These are phyloP conservation scores for Entelurus aequoreus DNA, from an alignment of 2,113 vertebrate species.

Conservation along the genomic window DNA sequence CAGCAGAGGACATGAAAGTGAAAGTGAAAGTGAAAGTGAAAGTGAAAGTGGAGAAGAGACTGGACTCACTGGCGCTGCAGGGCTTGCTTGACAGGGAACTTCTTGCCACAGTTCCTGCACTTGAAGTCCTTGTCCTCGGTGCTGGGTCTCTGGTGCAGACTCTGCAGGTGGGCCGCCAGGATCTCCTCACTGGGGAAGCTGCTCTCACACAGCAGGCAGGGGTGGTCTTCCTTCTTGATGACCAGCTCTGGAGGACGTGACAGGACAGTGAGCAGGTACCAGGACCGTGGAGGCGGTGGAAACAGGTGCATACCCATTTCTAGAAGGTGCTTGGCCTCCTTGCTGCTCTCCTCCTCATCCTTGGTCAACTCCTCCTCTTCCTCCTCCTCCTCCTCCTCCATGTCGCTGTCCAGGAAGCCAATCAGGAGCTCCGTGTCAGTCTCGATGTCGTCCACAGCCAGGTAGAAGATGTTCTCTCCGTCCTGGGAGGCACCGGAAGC, in stretches of 20 bases:
- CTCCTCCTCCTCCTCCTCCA: slow-evolving; percentile 84
- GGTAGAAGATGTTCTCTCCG: slow-evolving; percentile 98
- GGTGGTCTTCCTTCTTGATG: slow-evolving; percentile 81
- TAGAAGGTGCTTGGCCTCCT: slow-evolving; percentile 70
- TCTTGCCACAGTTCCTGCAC: slow-evolving; percentile 89
- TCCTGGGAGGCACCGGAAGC: slow-evolving; percentile 69
- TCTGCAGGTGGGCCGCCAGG: slow-evolving; percentile 89
- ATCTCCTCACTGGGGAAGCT: slow-evolving; percentile 92
- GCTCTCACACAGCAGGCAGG: slow-evolving; percentile 90
- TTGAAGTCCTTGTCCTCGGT: slow-evolving; percentile 92
- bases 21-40: background rate
- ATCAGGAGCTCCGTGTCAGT: slow-evolving; percentile 94
- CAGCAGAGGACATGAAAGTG: background rate
- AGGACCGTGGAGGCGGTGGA: background rate
- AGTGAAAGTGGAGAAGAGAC: background rate
- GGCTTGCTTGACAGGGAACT: slow-evolving; percentile 94
- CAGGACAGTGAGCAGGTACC: slow-evolving; percentile 3
- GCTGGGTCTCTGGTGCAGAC: slow-evolving; percentile 85
- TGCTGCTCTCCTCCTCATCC: slow-evolving; percentile 74
- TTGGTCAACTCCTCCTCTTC: slow-evolving; percentile 66
- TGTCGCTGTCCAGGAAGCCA: slow-evolving; percentile 95
- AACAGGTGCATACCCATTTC: slow-evolving; percentile 69
- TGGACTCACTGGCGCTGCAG: slow-evolving; percentile 92
- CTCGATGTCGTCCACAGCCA: slow-evolving; percentile 95
- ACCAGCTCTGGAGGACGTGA: slow-evolving; percentile 61